A percentile compares a stretch with the other conserved stretches of the same genome.
Conservation (phyloP, 2,113 vertebrate genomes). For the Vimba vimba region DNA sequence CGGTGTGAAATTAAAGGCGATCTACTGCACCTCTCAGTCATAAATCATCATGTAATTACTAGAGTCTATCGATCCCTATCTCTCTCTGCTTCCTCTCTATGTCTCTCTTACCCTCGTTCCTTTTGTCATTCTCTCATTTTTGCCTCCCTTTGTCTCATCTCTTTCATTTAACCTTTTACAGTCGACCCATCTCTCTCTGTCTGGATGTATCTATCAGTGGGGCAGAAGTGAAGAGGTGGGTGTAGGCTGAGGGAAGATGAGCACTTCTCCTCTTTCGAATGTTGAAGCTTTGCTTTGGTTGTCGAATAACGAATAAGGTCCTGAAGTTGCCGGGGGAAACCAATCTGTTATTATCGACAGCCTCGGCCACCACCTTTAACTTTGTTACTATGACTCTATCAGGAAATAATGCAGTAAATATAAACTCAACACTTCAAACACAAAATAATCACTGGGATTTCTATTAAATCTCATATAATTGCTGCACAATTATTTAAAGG, state of each 20-base stretch:
- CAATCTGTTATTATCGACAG: conserved; percentile 6
- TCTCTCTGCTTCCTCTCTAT: conserved; percentile 29
- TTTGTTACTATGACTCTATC: not conserved
- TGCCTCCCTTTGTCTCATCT: conserved; percentile 27
- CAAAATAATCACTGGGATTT: not conserved
- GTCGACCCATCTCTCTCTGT: not conserved
- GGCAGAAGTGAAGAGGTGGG: conserved; percentile 21
- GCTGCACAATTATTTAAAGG: not conserved
- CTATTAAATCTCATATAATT: not conserved
- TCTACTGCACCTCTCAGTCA: conserved; percentile 59
- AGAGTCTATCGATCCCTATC: conserved; percentile 58
- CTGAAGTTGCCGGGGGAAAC: conserved; percentile 8
- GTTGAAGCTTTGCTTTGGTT: conserved; percentile 10
- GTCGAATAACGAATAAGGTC: conserved; percentile 21
- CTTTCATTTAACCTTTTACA: conserved; percentile 33
- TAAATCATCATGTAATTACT: conserved; percentile 68
- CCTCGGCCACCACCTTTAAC: conserved; percentile 20
- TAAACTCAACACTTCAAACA: not conserved
- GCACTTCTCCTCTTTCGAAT: conserved; percentile 2
- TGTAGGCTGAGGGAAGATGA: conserved; percentile 32
- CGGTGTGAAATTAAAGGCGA: conserved; percentile 64
- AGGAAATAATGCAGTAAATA: not conserved
- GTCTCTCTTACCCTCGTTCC: conserved; percentile 14
- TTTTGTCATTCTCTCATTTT: conserved; percentile 23
- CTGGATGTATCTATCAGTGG: conserved; percentile 31